These are phyloP conservation scores for Mactromeris polynyma DNA, from an alignment of 2,888 invertebrate species.

Conservation along the genomic window DNA sequence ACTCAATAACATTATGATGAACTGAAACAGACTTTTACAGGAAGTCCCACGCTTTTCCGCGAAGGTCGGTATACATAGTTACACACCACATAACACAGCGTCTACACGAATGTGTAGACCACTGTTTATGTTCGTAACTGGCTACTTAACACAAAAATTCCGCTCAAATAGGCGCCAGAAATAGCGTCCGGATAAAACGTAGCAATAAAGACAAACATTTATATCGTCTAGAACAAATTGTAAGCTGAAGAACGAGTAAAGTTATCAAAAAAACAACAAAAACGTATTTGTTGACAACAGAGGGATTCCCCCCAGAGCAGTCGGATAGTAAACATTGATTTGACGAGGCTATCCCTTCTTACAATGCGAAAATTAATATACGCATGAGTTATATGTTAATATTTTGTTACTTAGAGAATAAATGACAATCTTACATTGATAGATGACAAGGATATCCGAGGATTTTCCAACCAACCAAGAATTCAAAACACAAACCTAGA, in stretches of 20 bases:
- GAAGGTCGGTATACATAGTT: conserved; percentile 29
- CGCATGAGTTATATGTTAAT: neutral
- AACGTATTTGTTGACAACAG: conserved; percentile 28
- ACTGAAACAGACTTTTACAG: neutral
- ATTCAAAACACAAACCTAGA: conserved; percentile 33
- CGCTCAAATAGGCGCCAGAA: neutral
- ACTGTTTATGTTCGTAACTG: conserved; percentile 18
- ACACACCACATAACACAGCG: conserved; percentile 44
- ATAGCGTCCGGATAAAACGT: neutral
- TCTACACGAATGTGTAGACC: conserved; percentile 27
- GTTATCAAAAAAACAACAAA: neutral
- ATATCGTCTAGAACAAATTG: neutral
- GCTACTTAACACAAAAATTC: neutral
- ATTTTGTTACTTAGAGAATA: neutral
- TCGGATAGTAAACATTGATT: neutral
- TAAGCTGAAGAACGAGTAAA: neutral
- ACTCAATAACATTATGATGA: neutral
- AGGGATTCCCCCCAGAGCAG: conserved; percentile 24
- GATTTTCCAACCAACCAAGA: conserved; percentile 38
- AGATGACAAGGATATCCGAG: conserved; percentile 36
- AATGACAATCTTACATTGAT: conserved; percentile 4
- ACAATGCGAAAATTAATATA: neutral
- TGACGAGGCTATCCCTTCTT: neutral
- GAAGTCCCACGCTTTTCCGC: neutral
- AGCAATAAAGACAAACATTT: too few relatives aligned